Evolutionary conservation across 2,797 vertebrate species (phyloP).

Genomic region (Cichlasoma orientale): DNA sequence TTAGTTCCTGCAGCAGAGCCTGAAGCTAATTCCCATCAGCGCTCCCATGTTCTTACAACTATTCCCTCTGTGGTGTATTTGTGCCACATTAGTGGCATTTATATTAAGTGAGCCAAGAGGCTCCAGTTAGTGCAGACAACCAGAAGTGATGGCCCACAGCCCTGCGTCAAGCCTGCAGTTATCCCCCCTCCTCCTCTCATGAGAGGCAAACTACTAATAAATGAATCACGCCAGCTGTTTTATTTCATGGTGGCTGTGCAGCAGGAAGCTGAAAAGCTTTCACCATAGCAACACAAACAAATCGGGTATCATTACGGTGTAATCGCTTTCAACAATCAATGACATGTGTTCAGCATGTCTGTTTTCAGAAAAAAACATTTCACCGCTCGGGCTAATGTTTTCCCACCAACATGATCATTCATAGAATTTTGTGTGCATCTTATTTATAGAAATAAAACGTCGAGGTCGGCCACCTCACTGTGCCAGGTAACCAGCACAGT

Average conservation of each 20-base stretch:
- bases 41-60: conserved; percentile 7
- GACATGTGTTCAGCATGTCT: not conserved
- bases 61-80: conserved; percentile 16
- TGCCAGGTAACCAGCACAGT: not conserved
- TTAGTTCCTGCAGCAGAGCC: conserved; percentile 37
- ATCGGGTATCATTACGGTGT: not conserved
- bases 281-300: conserved; percentile 4
- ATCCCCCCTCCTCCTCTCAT: not conserved
- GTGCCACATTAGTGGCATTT: conserved; percentile 34
- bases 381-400: not conserved
- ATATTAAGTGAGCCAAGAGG: conserved; percentile 41
- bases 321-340: not conserved
- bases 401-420: rapidly evolving
- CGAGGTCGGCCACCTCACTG: not conserved
- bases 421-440: not conserved
- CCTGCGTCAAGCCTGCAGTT: conserved; percentile 32
- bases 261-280: not conserved
- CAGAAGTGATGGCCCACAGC: conserved; percentile 40
- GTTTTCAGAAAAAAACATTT: rapidly evolving
- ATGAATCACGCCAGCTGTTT: conserved; percentile 37
- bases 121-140: conserved; percentile 33
- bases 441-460: not conserved
- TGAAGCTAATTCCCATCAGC: conserved; percentile 17
- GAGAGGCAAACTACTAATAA: conserved; percentile 31
- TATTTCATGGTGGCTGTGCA: conserved; percentile 10